phyloP scores from a whole-genome alignment of 2,888 invertebrate species.

The Tetropium fuscum region DNA sequence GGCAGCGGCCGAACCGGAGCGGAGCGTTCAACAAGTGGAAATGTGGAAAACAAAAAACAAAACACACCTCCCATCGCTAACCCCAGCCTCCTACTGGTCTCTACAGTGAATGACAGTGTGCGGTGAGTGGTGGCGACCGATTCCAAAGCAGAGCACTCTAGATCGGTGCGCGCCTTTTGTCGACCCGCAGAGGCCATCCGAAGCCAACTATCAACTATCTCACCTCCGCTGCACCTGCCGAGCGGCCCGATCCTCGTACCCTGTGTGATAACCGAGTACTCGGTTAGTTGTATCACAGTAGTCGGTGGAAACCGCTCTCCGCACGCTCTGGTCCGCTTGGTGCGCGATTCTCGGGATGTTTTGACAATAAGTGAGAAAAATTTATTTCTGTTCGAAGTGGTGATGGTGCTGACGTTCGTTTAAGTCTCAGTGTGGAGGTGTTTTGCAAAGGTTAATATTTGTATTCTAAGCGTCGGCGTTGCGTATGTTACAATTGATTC shows the following conservation, averaged over 20 bases:
- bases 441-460: too few relatives aligned
- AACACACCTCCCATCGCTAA: constrained; percentile 29
- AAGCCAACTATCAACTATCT: constrained; percentile 45
- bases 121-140: constrained; percentile 29
- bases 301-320: constrained; percentile 38
- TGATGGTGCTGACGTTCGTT: too few relatives aligned
- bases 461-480: too few relatives aligned
- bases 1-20: background rate
- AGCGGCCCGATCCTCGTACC: constrained; percentile 17
- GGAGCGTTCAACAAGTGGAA: constrained; percentile 17
- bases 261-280: constrained; percentile 44
- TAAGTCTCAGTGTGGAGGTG: too few relatives aligned
- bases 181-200: constrained; percentile 51
- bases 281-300: constrained; percentile 50
- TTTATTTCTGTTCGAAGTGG: too few relatives aligned
- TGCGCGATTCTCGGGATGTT: constrained; percentile 18
- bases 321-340: constrained; percentile 19
- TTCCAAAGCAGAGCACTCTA: constrained; percentile 47
- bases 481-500: too few relatives aligned
- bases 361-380: too few relatives aligned
- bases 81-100: constrained; percentile 31
- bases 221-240: constrained; percentile 41
- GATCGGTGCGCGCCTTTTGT: constrained; percentile 38
- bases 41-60: constrained; percentile 12
- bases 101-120: constrained; percentile 32